These are phyloP conservation scores for Zaprionus lachaisei DNA, from an alignment of 1,140 invertebrate genomes.

Conservation along the genomic window DNA sequence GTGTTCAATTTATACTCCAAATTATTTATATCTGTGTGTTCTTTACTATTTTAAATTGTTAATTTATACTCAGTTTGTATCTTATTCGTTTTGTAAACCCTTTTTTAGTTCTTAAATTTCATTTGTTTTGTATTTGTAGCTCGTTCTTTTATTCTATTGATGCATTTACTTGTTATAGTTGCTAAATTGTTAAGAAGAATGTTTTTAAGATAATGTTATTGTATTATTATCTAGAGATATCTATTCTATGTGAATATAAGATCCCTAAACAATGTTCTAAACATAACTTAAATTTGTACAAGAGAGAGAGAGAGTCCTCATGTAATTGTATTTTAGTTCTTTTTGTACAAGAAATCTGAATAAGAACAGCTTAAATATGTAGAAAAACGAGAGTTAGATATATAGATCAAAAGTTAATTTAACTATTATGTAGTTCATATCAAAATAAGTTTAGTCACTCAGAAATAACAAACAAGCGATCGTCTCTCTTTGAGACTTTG, in stretches of 20 bases:
- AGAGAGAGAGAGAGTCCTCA: not conserved
- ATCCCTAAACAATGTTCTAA: not conserved
- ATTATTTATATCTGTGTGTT: slow-evolving; percentile 16
- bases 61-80: not conserved
- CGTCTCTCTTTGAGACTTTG: too few species aligned
- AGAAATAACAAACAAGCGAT: not conserved
- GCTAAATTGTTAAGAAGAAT: not conserved
- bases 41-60: not conserved
- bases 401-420: not conserved
- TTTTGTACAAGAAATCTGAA: not conserved
- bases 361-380: too few species aligned
- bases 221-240: not conserved
- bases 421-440: not conserved
- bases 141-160: not conserved
- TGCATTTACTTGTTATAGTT: slow-evolving; percentile 6
- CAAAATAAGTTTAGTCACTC: not conserved
- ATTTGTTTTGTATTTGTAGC: slow-evolving; percentile 1
- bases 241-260: not conserved
- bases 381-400: not conserved
- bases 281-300: not conserved
- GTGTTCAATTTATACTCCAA: slow-evolving; percentile 26
- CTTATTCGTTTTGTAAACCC: not conserved
- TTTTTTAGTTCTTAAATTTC: not conserved
- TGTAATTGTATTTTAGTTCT: not conserved
- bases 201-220: not conserved